Percentiles rank a stretch among this genome's conserved stretches.
phyloP scores from a whole-genome alignment of 2,888 invertebrate species.

The Sarcophaga variegata region DNA sequence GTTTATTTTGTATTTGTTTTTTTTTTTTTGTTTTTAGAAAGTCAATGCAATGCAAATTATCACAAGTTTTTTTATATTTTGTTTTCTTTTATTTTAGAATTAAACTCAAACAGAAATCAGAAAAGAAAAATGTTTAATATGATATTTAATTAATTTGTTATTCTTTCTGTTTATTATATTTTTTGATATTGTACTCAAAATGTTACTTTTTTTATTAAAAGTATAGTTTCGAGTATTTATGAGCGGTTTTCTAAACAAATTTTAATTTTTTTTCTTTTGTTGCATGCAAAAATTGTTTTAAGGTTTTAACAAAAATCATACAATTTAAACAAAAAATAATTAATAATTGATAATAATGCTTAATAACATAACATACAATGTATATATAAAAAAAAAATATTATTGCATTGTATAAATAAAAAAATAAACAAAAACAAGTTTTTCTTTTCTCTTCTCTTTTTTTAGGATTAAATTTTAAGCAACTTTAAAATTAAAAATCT shows the following conservation, averaged over 20 bases:
- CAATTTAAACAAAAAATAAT: neutral
- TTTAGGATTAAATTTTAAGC: neutral
- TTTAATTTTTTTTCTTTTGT: neutral
- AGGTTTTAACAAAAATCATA: neutral
- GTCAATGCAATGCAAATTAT: slow-evolving; percentile 80
- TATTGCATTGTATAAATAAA: too few relatives aligned
- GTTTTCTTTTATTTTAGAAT: slow-evolving; percentile 12
- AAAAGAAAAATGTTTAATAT: slow-evolving; percentile 23
- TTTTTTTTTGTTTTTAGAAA: slow-evolving; percentile 36
- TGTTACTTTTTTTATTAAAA: slow-evolving; percentile 66
- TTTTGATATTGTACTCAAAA: slow-evolving; percentile 38
- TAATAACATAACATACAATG: neutral
- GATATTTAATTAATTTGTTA: slow-evolving; percentile 31
- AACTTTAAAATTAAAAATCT: neutral
- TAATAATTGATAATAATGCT: neutral
- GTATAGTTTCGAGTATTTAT: slow-evolving; percentile 54
- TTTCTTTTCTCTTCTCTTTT: too few relatives aligned
- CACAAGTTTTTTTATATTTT: slow-evolving; percentile 71
- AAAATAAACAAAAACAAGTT: too few relatives aligned
- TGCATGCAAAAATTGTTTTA: neutral
- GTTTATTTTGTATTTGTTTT: slow-evolving; percentile 15
- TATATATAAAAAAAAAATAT: too few relatives aligned
- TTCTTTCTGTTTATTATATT: neutral
- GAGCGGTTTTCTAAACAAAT: neutral
- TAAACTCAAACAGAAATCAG: slow-evolving; percentile 41